Evolutionary conservation across 2,888 invertebrate genomes (phyloP), one percentile per base, ranked within the genome.

Genomic region (Opisthograptis luteolata): DNA sequence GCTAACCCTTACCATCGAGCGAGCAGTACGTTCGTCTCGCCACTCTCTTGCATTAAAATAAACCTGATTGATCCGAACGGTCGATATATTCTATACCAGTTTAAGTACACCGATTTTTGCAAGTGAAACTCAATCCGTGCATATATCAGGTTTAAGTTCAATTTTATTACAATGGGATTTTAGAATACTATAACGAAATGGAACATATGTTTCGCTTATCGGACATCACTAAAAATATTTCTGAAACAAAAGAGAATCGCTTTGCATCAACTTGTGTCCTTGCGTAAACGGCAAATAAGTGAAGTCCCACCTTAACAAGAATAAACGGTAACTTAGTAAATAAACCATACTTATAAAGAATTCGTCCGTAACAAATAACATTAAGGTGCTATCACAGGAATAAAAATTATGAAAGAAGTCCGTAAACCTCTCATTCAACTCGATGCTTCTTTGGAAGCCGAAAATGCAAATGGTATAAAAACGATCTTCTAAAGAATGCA

Each of bases 341-440:
- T 54, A 61, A 62, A 58, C 45, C 58, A 60, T 52, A 51, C n/a
- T n/a, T n/a, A 47, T 34, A 49, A 61, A 63, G 58, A 61, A 31
- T 64, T 64, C 51, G 55, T 62, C 51, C 44, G 58, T 55, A 57
- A 63, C 51, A 58, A 65, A 64, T 48, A 66, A 66, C 47, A 64
- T 68, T 68, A 73, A 79, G 68, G 70, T 71, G 70, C 77, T 84
- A 84, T 85, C 83, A 86, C 83, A 85, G 84, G 76, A 82, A 78
- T 78, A 63, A 79, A 47, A 76, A 72, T 64, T 64, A 73, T 68
- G 60, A 78, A 73, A 69, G 60, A 68, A 70, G 60, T 70, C 63
- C 48, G 64, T 55, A 60, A 55, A 69, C 52, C 57, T 64, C 30
- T 49, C 45, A 39, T 39, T 32, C 34, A 25, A 56, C 52, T 52